Percentiles rank a stretch among this genome's conserved stretches.
Conservation (phyloP, 2,113 vertebrate species). For the Halcyon malimbica region DNA sequence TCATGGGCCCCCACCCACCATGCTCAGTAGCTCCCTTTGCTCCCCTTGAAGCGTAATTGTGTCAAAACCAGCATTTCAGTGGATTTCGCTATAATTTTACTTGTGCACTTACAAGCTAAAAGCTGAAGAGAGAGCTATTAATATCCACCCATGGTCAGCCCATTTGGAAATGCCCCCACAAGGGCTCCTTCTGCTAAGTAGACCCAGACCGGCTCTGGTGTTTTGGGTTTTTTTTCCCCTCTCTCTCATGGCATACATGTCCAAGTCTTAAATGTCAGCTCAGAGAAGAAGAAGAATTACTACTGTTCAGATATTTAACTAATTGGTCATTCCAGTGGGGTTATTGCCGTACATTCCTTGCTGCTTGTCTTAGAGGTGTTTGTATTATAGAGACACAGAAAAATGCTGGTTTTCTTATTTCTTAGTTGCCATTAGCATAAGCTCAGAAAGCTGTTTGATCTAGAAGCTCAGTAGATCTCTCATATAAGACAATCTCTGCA, state of each 20-base stretch:
- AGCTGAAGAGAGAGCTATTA: background rate
- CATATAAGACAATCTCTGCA: background rate
- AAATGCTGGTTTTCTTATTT: background rate
- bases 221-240: background rate
- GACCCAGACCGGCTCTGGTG: background rate
- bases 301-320: background rate
- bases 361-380: background rate
- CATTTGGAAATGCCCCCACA: background rate
- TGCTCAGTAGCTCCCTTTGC: background rate
- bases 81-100: background rate
- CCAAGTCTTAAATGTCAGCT: background rate
- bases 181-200: background rate
- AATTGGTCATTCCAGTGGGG: background rate
- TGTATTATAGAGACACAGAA: background rate
- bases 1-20: fast-evolving
- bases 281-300: background rate
- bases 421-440: background rate
- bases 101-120: background rate
- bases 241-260: fast-evolving
- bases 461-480: background rate
- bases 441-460: background rate
- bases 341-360: background rate
- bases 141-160: fast-evolving
- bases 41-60: fast-evolving
- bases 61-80: background rate